Base-by-base conservation (phyloP, 2,888 invertebrate species). In the Nomada lathburiana region DNA sequence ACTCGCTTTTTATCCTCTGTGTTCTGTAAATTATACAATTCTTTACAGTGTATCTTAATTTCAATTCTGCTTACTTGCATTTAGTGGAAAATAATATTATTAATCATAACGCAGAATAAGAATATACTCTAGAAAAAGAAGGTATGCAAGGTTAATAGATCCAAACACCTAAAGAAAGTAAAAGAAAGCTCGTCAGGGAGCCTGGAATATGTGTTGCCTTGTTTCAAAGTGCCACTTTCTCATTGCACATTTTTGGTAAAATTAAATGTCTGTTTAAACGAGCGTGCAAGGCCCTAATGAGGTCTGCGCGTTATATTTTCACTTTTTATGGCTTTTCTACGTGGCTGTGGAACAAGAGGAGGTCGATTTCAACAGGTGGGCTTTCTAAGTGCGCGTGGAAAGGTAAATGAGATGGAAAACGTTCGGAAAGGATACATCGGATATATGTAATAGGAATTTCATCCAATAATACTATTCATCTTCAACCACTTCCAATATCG, bases 311-410 rank as follows among this genome's bases (percentile, higher is more conserved):
- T 50, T 65, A 16, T 62, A 57, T 80, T 80, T 74, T 80, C 74
- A 80, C 81, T 80, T 80, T 81, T 76, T 82, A 81, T 82, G 68
- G 76, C 50, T 71, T 75, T 47, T 55, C 52, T 63, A 69, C 57
- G 26, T 52, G 55, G 42, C 62, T 36, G 26, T 26, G 62, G 29
- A 59, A 69, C 52, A 52, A 80, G 65, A 77, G 71, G 65, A 67
- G 67, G 55, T 59, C 76, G 76, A 67, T 72, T 83, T 82, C 82
- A 83, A 83, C 82, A 82, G 82, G 82, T 83, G 82, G 82, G 74
- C 63, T 77, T 77, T 82, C 77, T 82, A 76, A 62, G 60, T 70
- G 42, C 29, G 55, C 64, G 57, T 44, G 59, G 65, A 55, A 64
- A 52, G 29, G 55, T 73, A 82, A 77, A 69, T 82, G 82, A 82